phyloP scores from a whole-genome alignment of 2,113 vertebrate species.

The Silurus glanis region DNA sequence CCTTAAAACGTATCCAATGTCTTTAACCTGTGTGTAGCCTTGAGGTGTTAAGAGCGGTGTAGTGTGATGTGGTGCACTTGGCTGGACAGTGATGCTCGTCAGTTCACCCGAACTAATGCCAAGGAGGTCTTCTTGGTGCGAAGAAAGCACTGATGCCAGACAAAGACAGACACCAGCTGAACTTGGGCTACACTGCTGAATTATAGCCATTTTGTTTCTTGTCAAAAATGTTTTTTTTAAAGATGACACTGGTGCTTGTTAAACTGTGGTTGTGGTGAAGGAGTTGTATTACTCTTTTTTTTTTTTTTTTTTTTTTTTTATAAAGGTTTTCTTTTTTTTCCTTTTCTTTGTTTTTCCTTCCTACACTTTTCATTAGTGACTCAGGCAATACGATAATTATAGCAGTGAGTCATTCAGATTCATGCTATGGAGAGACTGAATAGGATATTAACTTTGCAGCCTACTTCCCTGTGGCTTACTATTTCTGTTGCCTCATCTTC shows the following conservation, averaged over 20 bases:
- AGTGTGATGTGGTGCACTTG: neutral
- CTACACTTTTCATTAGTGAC: slow-evolving; percentile 2
- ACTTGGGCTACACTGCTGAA: neutral
- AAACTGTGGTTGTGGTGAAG: slow-evolving; percentile 9
- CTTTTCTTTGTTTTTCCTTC: neutral
- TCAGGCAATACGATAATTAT: neutral
- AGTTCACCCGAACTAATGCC: slow-evolving; percentile 42
- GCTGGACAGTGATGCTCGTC: neutral
- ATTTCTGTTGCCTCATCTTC: neutral
- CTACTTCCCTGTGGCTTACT: neutral
- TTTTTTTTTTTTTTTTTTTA: no score
- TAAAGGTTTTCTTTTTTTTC: no score
- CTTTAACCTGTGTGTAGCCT: slow-evolving; percentile 33
- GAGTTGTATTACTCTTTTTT: neutral
- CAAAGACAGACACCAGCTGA: slow-evolving; percentile 42
- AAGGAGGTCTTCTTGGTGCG: slow-evolving; percentile 47
- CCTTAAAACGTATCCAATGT: slow-evolving; percentile 18
- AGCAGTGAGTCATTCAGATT: slow-evolving; percentile 22
- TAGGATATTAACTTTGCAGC: neutral
- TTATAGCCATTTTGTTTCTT: slow-evolving; percentile 22
- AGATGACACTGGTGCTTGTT: slow-evolving; percentile 14
- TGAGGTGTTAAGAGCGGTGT: neutral
- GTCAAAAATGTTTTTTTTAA: slow-evolving; percentile 3
- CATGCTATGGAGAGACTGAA: neutral
- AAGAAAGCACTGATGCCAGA: slow-evolving; percentile 29